Evolutionary conservation across 2,888 invertebrate species (phyloP), one percentile per base, ranked within the genome.

Genomic region (Trachelus tabidus): DNA sequence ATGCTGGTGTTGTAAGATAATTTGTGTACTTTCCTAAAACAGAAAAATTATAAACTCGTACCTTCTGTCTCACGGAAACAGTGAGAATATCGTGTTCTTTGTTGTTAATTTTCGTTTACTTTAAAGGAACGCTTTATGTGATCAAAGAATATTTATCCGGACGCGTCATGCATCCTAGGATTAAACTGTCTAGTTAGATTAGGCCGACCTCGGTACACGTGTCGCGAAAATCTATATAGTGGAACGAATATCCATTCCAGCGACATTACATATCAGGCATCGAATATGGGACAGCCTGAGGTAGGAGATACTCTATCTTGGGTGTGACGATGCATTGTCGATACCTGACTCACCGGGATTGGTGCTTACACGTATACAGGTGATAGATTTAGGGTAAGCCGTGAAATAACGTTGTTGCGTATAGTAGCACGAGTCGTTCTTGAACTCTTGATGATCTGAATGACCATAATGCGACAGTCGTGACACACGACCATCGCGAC

Each of bases 381-480:
- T 87, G 96, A 96, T 81, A 97, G 93, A 92, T 97, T 96, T 74
- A 97, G 94, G 69, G 97, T 97, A 88, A 97, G 94, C 92, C 95
- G 96, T 80, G 96, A 94, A 83, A 97, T 93, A 84, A 96, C 95
- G 90, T 96, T 95, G 93, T 96, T 96, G 85, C 97, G 94, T 79
- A 95, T 96, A 79, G 96, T 96, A 79, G 97, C 95, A 87, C 97
- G 94, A 81, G 95, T 96, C 79, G 95, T 96, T 90, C 95, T 95
- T 83, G 97, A 96, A 34, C 97, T 97, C 92, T 97, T 96, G 90
- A 98, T 98, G 90, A 98, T 98, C 93, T 98, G 97, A 86, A 97
- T 94, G 80, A 98, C 97, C 96, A 98, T 96, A 80, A 96, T 96
- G 91, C 97, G 97, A 93, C 98, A 98, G 93, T 98, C 98, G 91